Evolutionary conservation across 2,888 invertebrate species (phyloP), one percentile per base, ranked within the genome.

Genomic region (Entomobrya multifasciata): DNA sequence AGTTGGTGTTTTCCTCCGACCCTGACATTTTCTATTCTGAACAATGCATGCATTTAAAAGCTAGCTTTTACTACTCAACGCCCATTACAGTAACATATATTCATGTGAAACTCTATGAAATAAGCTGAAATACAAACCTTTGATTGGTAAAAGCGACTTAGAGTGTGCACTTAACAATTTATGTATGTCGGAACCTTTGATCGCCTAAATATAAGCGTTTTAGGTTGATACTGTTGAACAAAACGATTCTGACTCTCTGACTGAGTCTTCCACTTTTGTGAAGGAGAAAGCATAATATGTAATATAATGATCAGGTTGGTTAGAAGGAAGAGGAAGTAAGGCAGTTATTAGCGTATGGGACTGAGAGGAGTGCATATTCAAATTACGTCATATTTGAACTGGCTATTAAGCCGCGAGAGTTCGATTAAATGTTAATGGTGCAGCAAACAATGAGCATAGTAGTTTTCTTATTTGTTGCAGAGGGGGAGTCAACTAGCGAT

Each of bases 11-110:
- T 65, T 62, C 60, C 10, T 62, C 17, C 47, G 84, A 72, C 84
- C 84, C 77, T 85, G 84, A 85, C 84, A 85, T 85, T 85, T 85
- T 13, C 41, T 44, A 62, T 36, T 15, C 11, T n/a, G 84, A 57
- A 77, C 83, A 82, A 82, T 82, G 82, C 72, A 81, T 47, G 47
- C 44, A 49, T 17, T 49, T 49, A 47, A 1, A 47, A 1, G 47
- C 47, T 47, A 20, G 47, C 8, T 27, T 20, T 4, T 30, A n/a
- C 27, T 6, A 49, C 49, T 8, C 4, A 36, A 36, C 36, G 36
- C 36, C 36, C 36, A 49, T n/a, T 25, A 25, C 25, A 72, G 25
- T 3, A 49, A 20, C 41, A 67, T 41, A 67, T 17, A 22, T 4
- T 30, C 65, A n/a, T 36, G 36, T 36, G 8, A 36, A 36, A 8